A percentile compares a stretch with the other conserved stretches of the same genome.
phyloP scores from a whole-genome alignment of 2,113 vertebrate species.

The Barbus barbus region DNA sequence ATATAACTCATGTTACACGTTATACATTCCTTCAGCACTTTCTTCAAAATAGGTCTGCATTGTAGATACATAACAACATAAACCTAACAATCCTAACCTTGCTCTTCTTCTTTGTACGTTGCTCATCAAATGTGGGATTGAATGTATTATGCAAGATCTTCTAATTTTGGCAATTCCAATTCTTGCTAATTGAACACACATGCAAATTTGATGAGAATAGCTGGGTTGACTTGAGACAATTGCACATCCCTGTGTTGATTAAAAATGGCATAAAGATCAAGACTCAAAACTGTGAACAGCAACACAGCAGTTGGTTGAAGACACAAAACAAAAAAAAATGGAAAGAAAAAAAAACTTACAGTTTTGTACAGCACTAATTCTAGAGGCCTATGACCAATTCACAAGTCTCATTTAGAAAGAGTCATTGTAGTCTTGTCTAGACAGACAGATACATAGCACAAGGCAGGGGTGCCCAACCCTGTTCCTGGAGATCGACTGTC shows the following conservation, averaged over 20 bases:
- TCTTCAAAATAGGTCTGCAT: neutral
- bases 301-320: no score
- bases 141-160: slow-evolving; percentile 1
- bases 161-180: neutral
- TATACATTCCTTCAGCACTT: neutral
- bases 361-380: no score
- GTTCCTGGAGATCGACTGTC: no score
- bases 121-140: neutral
- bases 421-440: no score
- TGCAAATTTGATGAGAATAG: slow-evolving; percentile 1
- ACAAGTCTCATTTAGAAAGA: no score
- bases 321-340: neutral
- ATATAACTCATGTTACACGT: no score
- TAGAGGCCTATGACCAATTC: no score
- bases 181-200: neutral
- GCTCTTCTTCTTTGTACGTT: neutral
- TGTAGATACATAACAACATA: neutral
- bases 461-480: no score
- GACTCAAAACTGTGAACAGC: no score
- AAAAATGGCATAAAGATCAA: neutral
- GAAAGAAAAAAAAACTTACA: neutral
- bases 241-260: neutral
- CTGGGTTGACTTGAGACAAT: neutral
- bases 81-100: neutral
- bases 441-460: no score